Evolutionary conservation across 2,113 vertebrate genomes (phyloP).

Genomic region (Nothocercus julius): DNA sequence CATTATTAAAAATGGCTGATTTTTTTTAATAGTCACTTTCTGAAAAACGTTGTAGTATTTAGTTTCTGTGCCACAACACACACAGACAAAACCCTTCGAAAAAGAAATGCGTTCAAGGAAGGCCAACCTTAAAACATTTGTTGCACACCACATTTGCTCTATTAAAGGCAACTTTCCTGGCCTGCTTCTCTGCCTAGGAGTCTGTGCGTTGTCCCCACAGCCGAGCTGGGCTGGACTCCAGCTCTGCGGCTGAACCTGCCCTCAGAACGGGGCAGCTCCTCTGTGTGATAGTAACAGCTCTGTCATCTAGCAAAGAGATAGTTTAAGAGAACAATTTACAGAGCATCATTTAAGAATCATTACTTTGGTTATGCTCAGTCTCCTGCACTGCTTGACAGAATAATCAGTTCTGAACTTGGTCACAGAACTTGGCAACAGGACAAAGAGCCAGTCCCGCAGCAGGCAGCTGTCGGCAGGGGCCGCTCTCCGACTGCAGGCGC

Average conservation of each 20-base stretch:
- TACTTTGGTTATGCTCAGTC: not conserved
- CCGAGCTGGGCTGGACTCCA: not conserved
- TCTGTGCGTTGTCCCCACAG: not conserved
- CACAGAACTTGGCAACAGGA: not conserved
- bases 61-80: not conserved
- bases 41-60: not conserved
- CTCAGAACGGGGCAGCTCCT: rapidly evolving
- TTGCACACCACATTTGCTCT: not conserved
- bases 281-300: not conserved
- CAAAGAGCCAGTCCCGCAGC: too few species aligned
- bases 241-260: not conserved
- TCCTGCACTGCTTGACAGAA: not conserved
- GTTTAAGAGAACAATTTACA: rapidly evolving
- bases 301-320: not conserved
- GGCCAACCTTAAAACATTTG: not conserved
- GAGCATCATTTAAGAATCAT: not conserved
- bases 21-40: not conserved
- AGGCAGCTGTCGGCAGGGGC: too few species aligned
- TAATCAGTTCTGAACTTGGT: not conserved
- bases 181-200: not conserved
- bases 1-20: not conserved
- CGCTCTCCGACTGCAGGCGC: too few species aligned
- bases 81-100: not conserved
- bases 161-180: not conserved
- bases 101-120: not conserved